Base-by-base conservation (phyloP, 2,113 vertebrate species). In the Neogale vison region DNA sequence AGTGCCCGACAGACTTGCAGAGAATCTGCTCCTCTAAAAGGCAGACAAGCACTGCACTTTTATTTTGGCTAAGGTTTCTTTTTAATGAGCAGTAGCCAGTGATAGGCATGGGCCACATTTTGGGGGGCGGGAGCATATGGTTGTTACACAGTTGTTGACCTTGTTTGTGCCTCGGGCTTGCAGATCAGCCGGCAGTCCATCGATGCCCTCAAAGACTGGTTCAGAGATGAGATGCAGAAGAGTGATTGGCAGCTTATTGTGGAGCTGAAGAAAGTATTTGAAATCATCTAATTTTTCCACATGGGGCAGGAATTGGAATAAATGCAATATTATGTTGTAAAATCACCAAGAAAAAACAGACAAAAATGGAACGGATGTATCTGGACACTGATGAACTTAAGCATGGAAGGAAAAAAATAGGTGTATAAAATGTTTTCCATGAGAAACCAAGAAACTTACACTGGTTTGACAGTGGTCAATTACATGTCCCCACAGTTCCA, bases 221-320 rank as follows among this genome's bases (percentile, higher is more conserved):
- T 99, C 99, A 98, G 99, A 98, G 99, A 99, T 15, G 99, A 99
- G 97, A 99, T 99, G 99, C 99, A 99, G 99, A 99, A 99, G 97
- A 98, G 99, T 15, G 99, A 99, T 97, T 99, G 99, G 99, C 99
- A 99, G 98, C 99, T 99, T 97, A 99, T 99, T 98, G 99, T 99
- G 99, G 99, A 99, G 98, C 99, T 99, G 98, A 99, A 99, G 99
- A 99, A 99, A 98, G 99, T 99, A 86, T 99, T 99, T 98, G 99
- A 99, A 98, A 99, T 99, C 98, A 99, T 99, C 99, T 99, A 99
- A 99, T 42, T 98, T 97, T 97, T 96, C 79, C 96, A 97, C 96
- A 76, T 50, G 14, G 98, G 95, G 72, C 97, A 98, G 96, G 95
- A 98, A 92, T 63, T 98, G 98, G 98, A 98, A 96, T 97, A 97